Evolutionary conservation across 2,797 vertebrate genomes (phyloP).

Genomic region (Chiloscyllium punctatum): DNA sequence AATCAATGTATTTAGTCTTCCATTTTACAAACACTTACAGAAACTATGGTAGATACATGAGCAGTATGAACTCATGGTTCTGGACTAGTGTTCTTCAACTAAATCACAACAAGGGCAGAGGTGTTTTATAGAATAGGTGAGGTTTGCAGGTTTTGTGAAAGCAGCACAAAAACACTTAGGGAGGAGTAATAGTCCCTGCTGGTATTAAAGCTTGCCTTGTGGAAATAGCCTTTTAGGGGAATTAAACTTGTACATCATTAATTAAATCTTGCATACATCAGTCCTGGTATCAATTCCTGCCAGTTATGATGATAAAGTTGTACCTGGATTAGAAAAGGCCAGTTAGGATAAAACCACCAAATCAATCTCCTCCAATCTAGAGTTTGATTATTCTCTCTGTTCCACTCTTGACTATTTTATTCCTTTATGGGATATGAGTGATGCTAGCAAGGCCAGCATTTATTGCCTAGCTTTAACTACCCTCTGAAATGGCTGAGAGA

Average conservation of each 20-base stretch:
- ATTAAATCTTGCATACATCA: not conserved
- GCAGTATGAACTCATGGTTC: not conserved
- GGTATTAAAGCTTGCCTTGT: not conserved
- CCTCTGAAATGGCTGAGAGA: no score
- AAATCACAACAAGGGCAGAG: not conserved
- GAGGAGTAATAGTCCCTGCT: not conserved
- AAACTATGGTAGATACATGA: not conserved
- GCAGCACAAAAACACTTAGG: not conserved
- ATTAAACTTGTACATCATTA: not conserved
- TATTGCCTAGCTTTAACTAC: no score
- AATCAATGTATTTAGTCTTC: not conserved
- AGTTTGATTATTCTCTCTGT: not conserved
- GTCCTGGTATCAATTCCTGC: not conserved
- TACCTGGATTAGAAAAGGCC: not conserved
- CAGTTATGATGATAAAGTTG: not conserved
- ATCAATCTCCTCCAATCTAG: not conserved
- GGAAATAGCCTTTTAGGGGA: not conserved
- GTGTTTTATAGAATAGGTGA: not conserved
- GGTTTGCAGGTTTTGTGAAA: not conserved
- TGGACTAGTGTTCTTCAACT: not conserved
- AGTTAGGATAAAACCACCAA: not conserved
- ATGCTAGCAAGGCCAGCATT: no score
- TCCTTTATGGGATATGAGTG: no score
- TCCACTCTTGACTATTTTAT: no score
- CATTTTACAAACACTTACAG: not conserved